These are phyloP conservation scores for Lordiphosa mommai DNA, from an alignment of 1,140 invertebrate species.

Conservation along the genomic window DNA sequence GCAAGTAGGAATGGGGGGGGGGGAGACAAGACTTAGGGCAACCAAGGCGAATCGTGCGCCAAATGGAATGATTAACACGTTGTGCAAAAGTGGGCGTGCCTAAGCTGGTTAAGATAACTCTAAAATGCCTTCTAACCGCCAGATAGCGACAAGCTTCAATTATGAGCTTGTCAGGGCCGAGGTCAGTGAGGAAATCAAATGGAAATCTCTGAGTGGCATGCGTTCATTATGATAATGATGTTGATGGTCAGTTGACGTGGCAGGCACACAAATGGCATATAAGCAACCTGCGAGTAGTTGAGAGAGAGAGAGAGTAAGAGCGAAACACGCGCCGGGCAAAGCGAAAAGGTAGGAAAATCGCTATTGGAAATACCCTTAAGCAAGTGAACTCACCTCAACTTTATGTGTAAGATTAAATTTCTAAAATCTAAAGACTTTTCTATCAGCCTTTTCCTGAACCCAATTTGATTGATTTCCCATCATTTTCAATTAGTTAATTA, in stretches of 20 bases:
- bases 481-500: background rate
- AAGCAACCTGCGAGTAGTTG: constrained; percentile 15
- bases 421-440: no score
- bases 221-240: constrained; percentile 10
- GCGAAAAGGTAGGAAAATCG: constrained; percentile 2
- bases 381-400: no score
- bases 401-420: no score
- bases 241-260: constrained; percentile 41
- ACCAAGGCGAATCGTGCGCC: constrained; percentile 53
- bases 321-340: constrained; percentile 15
- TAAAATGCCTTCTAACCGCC: constrained; percentile 24
- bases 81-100: constrained; percentile 3
- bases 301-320: background rate
- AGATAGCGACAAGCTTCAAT: constrained; percentile 43
- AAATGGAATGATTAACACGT: constrained; percentile 68
- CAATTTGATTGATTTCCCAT: background rate
- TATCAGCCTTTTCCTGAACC: no score
- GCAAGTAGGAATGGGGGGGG: no score
- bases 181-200: constrained; percentile 26
- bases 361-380: background rate
- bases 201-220: constrained; percentile 43
- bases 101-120: constrained; percentile 36
- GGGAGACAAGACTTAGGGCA: constrained; percentile 49
- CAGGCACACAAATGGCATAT: constrained; percentile 57
- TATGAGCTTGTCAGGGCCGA: constrained; percentile 29